phyloP scores from a whole-genome alignment of 2,888 invertebrate species.

The Nomada ruficornis region DNA sequence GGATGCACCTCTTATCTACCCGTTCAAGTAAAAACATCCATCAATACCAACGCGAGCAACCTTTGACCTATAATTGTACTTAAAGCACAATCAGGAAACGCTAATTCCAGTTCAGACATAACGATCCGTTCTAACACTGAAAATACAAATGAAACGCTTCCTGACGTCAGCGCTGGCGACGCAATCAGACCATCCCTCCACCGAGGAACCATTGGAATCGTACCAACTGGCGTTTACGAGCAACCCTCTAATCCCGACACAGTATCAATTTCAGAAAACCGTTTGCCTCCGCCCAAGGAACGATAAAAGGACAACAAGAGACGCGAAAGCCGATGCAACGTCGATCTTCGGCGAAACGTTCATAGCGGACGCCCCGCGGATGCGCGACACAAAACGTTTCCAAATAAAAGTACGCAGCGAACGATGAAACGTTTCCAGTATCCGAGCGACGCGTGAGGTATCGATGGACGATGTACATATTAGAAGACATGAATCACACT shows the following conservation, averaged over 20 bases:
- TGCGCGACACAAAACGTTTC: slow-evolving; percentile 3
- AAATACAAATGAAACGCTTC: too few species aligned
- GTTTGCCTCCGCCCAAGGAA: slow-evolving; percentile 7
- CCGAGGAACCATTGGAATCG: slow-evolving; percentile 1
- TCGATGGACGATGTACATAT: slow-evolving; percentile 14
- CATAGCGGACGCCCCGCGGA: slow-evolving; percentile 1
- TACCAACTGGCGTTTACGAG: slow-evolving; percentile 3
- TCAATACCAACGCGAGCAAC: too few species aligned
- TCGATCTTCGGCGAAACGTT: slow-evolving; percentile 20
- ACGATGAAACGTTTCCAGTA: slow-evolving; percentile 23
- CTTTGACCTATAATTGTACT: too few species aligned
- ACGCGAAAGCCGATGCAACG: not conserved
- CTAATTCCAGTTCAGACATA: too few species aligned
- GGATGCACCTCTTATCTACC: too few species aligned
- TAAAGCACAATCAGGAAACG: too few species aligned
- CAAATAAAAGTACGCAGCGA: slow-evolving; percentile 1
- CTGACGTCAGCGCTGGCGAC: too few species aligned
- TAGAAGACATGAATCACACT: not conserved
- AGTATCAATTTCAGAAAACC: slow-evolving; percentile 20
- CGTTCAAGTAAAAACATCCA: too few species aligned
- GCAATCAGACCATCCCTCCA: too few species aligned
- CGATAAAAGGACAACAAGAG: not conserved
- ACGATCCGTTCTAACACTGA: too few species aligned
- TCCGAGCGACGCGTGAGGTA: not conserved
- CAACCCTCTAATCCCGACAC: not conserved